A percentile compares a stretch with the other conserved stretches of the same genome.
phyloP scores from a whole-genome alignment of 2,888 invertebrate genomes.

The Mythimna ferrago region DNA sequence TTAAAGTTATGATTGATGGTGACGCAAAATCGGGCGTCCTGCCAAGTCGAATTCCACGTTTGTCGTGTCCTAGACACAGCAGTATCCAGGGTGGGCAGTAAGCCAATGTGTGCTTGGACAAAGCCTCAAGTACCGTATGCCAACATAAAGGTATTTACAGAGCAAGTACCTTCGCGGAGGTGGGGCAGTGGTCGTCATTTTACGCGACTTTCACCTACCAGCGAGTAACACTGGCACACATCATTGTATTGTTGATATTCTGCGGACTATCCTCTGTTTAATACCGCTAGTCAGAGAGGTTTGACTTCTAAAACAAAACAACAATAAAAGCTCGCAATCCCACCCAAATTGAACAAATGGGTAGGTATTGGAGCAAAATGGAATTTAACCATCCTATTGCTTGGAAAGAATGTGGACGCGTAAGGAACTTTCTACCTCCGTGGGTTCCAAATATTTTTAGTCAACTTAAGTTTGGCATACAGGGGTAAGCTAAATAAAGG shows the following conservation, averaged over 20 bases:
- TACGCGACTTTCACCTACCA: slow-evolving; percentile 60
- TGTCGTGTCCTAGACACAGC: slow-evolving; percentile 16
- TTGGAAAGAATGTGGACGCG: slow-evolving; percentile 22
- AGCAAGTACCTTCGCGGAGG: slow-evolving; percentile 40
- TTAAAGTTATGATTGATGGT: neutral
- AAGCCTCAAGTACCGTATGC: slow-evolving; percentile 39
- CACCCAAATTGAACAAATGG: slow-evolving; percentile 18
- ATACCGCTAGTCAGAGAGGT: neutral
- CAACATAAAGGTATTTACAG: slow-evolving; percentile 21
- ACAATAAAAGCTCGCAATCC: slow-evolving; percentile 5
- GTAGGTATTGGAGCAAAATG: slow-evolving; percentile 19
- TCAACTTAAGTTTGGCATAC: slow-evolving; percentile 45
- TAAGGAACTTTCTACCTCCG: slow-evolving; percentile 30
- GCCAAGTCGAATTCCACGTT: slow-evolving; percentile 14
- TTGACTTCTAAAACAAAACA: slow-evolving; percentile 19
- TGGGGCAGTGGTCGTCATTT: slow-evolving; percentile 50
- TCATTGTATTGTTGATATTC: slow-evolving; percentile 35
- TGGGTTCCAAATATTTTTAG: slow-evolving; percentile 42
- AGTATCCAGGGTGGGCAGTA: slow-evolving; percentile 34
- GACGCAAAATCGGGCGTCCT: neutral
- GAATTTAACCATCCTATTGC: slow-evolving; percentile 22
- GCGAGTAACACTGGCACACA: slow-evolving; percentile 56
- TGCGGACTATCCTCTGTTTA: slow-evolving; percentile 6
- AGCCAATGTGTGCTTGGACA: slow-evolving; percentile 45
- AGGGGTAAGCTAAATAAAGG: slow-evolving; percentile 40